Base-by-base conservation (phyloP, 2,888 invertebrate genomes). In the Chironomus tentans region DNA sequence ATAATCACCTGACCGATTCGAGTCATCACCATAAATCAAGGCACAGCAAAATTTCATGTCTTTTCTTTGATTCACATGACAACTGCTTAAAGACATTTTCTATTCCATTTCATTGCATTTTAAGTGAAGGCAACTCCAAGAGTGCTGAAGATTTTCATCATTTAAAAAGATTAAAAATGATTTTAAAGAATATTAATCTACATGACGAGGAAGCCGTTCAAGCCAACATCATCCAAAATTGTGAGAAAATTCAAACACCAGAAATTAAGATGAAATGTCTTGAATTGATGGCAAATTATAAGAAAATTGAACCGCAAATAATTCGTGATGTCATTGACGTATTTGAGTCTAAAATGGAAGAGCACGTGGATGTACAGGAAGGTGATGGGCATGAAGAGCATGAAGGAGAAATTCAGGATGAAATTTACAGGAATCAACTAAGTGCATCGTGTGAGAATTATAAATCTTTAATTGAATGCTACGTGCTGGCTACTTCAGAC, bases 51-150 rank as follows among this genome's bases (percentile, higher is more conserved):
- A 89, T 89, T 80, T 88, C 90, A 73, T 93, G 94, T 80, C 87
- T 94, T 2, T 89, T 97, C 73, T 85, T 98, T 68, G 94, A 95
- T 82, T 90, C 92, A 1, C 81, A 79, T 77, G 90, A 93, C 81
- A 94, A 94, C 0, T 88, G 89, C 80, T 83, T 97, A 0, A 94
- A 93, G 82, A 92, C 92, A 81, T 88, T 97, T 78, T 85, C 87
- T 77, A 91, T 97, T 79, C 98, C 98, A 24, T 98, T 97, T 82
- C 96, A 96, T 83, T 92, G 92, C 82, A 92, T 95, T 0, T 85
- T 97, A 61, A 93, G 92, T 82, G 95, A 93, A 79, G 92, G 92
- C 81, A 93, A 93, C 83, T 95, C 93, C 77, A 91, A 92, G 79
- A 89, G 92, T 80, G 92, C 95, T 0, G 89, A 94, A 79, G 97